A percentile compares a stretch with the other conserved stretches of the same genome.
Conservation (phyloP, 1,140 invertebrate genomes). For the Papilio machaon region DNA sequence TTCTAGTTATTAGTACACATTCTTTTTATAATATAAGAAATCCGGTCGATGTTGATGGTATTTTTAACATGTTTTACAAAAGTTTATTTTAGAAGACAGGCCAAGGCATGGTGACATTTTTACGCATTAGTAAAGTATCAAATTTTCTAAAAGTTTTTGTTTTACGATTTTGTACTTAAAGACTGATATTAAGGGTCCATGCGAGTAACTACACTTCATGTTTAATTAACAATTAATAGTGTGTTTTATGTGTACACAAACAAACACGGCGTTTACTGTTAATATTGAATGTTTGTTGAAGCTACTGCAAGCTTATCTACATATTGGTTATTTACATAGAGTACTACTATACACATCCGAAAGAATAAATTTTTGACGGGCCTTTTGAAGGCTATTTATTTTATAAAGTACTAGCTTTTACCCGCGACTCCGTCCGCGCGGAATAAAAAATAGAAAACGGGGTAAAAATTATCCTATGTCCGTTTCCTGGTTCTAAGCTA, state of each 20-base stretch:
- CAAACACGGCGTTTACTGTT: constrained; percentile 18
- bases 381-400: not conserved
- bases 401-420: no score
- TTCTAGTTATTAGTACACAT: no score
- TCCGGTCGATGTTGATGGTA: no score
- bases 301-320: constrained; percentile 15
- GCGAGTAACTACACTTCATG: not conserved
- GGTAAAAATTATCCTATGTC: no score
- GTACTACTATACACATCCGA: not conserved
- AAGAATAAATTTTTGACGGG: not conserved
- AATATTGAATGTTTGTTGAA: constrained; percentile 28
- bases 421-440: no score
- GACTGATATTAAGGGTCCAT: not conserved
- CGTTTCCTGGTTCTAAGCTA: no score
- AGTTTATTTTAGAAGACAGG: not conserved
- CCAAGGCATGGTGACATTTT: constrained; percentile 8
- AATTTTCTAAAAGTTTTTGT: not conserved
- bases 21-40: no score
- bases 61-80: not conserved
- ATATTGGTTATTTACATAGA: not conserved
- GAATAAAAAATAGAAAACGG: no score
- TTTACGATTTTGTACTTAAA: not conserved
- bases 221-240: constrained; percentile 27
- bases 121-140: not conserved
- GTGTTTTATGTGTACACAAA: constrained; percentile 27